Percentiles rank a stretch among this genome's conserved stretches.
These are phyloP conservation scores for Drosophila nebulosa DNA, from an alignment of 1,140 invertebrate genomes.

Conservation along the genomic window DNA sequence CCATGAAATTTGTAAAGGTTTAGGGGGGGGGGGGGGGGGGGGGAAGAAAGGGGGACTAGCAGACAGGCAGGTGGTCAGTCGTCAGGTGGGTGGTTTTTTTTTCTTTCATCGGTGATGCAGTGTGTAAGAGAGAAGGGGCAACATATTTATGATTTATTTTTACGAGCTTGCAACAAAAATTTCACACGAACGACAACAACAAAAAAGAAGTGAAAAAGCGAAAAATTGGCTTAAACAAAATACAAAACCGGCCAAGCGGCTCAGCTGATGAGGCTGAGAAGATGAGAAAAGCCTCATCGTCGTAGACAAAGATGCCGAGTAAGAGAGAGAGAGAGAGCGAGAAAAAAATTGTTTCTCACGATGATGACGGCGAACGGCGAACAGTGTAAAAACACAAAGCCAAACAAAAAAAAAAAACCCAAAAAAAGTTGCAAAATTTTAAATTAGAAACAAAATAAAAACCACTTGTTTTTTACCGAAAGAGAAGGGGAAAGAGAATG, in stretches of 20 bases:
- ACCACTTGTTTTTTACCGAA: conserved; percentile 52
- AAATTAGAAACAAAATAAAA: conserved; percentile 26
- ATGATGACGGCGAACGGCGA: neutral
- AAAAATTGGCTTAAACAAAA: neutral
- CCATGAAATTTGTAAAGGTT: neutral
- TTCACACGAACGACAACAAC: conserved; percentile 25
- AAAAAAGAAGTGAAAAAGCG: neutral
- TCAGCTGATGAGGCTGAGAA: conserved; percentile 18
- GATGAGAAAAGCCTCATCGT: neutral
- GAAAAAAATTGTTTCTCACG: conserved; percentile 55
- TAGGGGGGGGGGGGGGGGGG: too few relatives aligned
- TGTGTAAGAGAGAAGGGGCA: neutral
- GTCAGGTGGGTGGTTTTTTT: conserved; percentile 1
- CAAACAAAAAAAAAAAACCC: neutral
- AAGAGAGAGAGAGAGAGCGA: neutral
- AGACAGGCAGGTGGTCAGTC: neutral
- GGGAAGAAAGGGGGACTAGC: neutral
- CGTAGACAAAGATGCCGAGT: neutral
- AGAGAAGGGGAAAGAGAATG: neutral
- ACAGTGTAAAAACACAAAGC: neutral
- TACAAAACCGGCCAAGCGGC: conserved; percentile 5
- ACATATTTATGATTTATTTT: conserved; percentile 50
- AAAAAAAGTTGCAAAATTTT: conserved; percentile 14
- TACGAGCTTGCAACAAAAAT: conserved; percentile 33
- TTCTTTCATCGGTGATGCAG: neutral